Percentiles rank a stretch among this genome's conserved stretches.
These are phyloP conservation scores for Coleophora deauratella DNA, from an alignment of 2,888 invertebrate species.

Conservation along the genomic window DNA sequence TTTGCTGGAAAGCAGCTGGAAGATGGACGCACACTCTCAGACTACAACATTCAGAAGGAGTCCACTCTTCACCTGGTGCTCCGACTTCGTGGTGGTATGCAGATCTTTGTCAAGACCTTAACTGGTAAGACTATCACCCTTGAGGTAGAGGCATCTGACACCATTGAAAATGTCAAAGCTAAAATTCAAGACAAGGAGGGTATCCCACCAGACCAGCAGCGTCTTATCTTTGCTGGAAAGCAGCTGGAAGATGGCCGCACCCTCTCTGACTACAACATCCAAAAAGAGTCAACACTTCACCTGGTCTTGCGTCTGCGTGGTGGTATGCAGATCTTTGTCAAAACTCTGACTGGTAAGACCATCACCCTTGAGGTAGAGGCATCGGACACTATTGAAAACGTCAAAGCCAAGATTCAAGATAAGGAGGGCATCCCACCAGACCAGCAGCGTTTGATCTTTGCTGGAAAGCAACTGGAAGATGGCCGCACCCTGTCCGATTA, in stretches of 20 bases:
- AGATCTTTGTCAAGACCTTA: constrained; percentile 31
- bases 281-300: constrained; percentile 23
- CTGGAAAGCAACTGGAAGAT: constrained; percentile 21
- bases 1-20: constrained; percentile 40
- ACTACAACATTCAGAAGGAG: constrained; percentile 37
- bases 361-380: constrained; percentile 29
- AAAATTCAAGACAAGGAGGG: constrained; percentile 33
- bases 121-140: constrained; percentile 34
- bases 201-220: constrained; percentile 31
- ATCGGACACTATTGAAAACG: constrained; percentile 21
- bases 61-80: constrained; percentile 26
- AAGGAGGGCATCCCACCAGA: constrained; percentile 22
- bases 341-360: constrained; percentile 28
- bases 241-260: constrained; percentile 31
- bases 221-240: constrained; percentile 31
- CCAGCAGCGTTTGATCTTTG: constrained; percentile 20
- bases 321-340: constrained; percentile 25
- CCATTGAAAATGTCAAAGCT: constrained; percentile 31
- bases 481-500: constrained; percentile 20
- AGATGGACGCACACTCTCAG: constrained; percentile 37
- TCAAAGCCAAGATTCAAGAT: constrained; percentile 21
- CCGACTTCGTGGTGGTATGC: constrained; percentile 31
- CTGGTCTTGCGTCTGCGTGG: constrained; percentile 22
- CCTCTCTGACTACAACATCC: constrained; percentile 27
- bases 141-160: constrained; percentile 29